Percentiles rank a stretch among this genome's conserved stretches.
Evolutionary conservation across 1,140 invertebrate genomes (phyloP).

Genomic region (Mactra quadrangularis): DNA sequence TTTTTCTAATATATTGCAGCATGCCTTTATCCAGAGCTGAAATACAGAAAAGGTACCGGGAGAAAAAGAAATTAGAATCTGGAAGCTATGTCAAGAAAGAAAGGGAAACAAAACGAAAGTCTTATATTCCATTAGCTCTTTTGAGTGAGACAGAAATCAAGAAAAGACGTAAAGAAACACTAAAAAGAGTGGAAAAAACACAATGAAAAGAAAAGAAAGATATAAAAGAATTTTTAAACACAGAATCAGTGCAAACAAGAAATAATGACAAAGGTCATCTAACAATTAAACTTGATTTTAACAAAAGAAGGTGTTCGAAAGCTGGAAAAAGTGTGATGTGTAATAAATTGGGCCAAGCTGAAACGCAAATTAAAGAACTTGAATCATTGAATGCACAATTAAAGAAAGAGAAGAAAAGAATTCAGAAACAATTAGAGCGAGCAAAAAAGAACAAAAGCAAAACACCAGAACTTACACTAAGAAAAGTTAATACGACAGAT

Average conservation of each 20-base stretch:
- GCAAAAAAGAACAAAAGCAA: background rate
- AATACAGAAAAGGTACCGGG: slow-evolving; percentile 49
- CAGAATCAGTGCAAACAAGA: slow-evolving; percentile 17
- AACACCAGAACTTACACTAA: slow-evolving; percentile 3
- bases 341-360: slow-evolving; percentile 4
- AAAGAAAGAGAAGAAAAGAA: slow-evolving; percentile 4
- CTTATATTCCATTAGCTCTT: slow-evolving; percentile 20
- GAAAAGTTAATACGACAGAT: background rate
- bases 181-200: slow-evolving; percentile 17
- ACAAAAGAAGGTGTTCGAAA: background rate
- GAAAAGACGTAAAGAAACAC: slow-evolving; percentile 1
- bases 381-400: slow-evolving; percentile 13
- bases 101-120: slow-evolving; percentile 23
- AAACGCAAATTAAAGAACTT: slow-evolving; percentile 3
- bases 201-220: background rate
- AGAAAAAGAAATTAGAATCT: slow-evolving; percentile 49
- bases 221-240: background rate
- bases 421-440: background rate
- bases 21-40: slow-evolving; percentile 52
- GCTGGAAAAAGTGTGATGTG: slow-evolving; percentile 11
- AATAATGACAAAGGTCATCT: background rate
- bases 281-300: slow-evolving; percentile 9
- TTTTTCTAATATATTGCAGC: too few species aligned
- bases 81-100: slow-evolving; percentile 25
- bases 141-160: slow-evolving; percentile 1